Percentiles rank a stretch among this genome's conserved stretches.
Evolutionary conservation across 2,888 invertebrate genomes (phyloP).

Genomic region (Hartigia nigra): DNA sequence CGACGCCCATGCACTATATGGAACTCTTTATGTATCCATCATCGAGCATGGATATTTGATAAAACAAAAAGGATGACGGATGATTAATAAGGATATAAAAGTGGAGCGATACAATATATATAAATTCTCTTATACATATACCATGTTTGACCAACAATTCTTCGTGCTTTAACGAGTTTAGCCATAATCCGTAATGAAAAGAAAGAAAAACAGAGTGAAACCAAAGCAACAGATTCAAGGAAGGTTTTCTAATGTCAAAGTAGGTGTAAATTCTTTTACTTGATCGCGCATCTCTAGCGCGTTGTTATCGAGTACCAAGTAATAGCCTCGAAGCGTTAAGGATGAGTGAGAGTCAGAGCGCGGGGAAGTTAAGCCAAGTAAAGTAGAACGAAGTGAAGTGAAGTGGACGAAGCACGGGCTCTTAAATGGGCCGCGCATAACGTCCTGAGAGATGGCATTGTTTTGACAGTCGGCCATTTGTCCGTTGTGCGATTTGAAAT

Average conservation of each 20-base stretch:
- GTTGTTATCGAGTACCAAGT: constrained; percentile 14
- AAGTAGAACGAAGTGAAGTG: constrained; percentile 26
- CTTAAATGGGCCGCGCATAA: constrained; percentile 58
- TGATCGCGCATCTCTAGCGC: constrained; percentile 37
- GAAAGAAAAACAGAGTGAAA: not conserved
- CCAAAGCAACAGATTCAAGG: constrained; percentile 2
- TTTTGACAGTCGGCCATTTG: constrained; percentile 56
- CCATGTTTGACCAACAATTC: not conserved
- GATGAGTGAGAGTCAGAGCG: not conserved
- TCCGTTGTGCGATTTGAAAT: constrained; percentile 33
- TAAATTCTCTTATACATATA: not conserved
- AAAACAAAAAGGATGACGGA: too few species aligned
- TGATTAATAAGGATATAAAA: too few species aligned
- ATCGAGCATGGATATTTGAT: too few species aligned
- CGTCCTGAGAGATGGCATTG: constrained; percentile 57
- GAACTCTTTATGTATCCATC: too few species aligned
- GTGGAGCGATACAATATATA: too few species aligned
- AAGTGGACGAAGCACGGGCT: constrained; percentile 34
- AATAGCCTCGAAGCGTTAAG: constrained; percentile 33
- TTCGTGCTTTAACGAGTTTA: not conserved
- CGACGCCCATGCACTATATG: too few species aligned
- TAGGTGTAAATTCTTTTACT: constrained; percentile 43
- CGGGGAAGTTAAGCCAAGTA: not conserved
- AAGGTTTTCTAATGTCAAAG: constrained; percentile 29
- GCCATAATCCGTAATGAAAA: too few species aligned